Percentiles rank a stretch among this genome's conserved stretches.
Conservation (phyloP, 2,888 invertebrate genomes). For the Lithophane ornitopus region DNA sequence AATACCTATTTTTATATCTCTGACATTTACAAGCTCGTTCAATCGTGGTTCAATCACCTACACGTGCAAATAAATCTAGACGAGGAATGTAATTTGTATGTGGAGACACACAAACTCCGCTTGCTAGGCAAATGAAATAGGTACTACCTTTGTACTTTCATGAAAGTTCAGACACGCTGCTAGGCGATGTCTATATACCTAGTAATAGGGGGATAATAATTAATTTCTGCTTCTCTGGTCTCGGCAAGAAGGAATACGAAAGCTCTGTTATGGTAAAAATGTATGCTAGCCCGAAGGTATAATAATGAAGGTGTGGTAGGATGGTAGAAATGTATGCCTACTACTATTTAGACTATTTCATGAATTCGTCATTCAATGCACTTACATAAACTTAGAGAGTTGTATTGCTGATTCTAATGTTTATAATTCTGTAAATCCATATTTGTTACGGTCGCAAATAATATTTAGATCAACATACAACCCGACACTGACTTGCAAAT, state of each 20-base stretch:
- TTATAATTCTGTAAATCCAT: too few relatives aligned
- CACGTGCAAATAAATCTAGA: conserved; percentile 29
- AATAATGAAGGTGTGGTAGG: too few relatives aligned
- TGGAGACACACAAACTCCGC: conserved; percentile 9
- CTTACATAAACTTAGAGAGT: too few relatives aligned
- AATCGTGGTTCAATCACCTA: conserved; percentile 30
- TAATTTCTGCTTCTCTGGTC: neutral
- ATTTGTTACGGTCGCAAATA: too few relatives aligned
- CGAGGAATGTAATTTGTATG: conserved; percentile 14
- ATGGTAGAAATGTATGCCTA: too few relatives aligned
- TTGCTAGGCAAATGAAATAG: neutral
- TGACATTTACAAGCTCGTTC: conserved; percentile 19
- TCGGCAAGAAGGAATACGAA: neutral
- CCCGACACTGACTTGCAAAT: too few relatives aligned
- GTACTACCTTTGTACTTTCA: conserved; percentile 12
- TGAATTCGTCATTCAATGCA: too few relatives aligned
- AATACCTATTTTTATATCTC: conserved; percentile 5
- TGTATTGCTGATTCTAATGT: too few relatives aligned
- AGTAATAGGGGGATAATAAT: neutral
- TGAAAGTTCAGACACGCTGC: neutral
- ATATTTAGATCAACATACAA: too few relatives aligned
- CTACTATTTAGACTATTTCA: too few relatives aligned
- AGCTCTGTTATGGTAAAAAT: neutral
- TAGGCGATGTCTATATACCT: neutral
- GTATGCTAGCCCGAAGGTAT: neutral